Conservation (phyloP, 2,797 vertebrate species). For the Podarcis siculus region DNA sequence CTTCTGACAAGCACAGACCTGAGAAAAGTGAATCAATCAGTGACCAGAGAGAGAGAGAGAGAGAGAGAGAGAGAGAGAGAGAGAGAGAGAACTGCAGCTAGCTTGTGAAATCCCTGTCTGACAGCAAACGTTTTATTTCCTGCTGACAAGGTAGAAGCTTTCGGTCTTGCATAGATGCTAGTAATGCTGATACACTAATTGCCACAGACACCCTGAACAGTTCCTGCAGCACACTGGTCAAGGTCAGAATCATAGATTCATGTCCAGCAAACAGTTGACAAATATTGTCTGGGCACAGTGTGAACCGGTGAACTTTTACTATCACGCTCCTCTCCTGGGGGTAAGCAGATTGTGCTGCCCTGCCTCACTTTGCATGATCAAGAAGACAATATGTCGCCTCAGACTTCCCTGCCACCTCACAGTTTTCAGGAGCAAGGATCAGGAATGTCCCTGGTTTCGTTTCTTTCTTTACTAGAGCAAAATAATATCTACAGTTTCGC, state of each 20-base stretch:
- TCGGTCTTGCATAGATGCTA: background rate
- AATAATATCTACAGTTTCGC: background rate
- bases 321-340: background rate
- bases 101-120: background rate
- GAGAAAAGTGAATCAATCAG: background rate
- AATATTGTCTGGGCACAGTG: background rate
- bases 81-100: background rate
- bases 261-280: background rate
- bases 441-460: background rate
- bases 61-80: too few species aligned
- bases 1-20: conserved; percentile 10
- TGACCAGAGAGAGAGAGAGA: background rate
- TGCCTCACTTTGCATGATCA: background rate
- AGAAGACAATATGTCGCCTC: background rate
- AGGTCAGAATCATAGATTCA: background rate
- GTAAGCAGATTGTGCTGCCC: background rate
- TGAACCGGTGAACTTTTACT: background rate
- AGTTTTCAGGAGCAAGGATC: background rate
- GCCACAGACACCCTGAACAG: background rate
- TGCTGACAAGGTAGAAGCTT: background rate
- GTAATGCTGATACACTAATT: background rate
- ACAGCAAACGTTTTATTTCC: background rate
- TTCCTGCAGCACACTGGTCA: background rate
- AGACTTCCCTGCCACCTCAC: background rate
- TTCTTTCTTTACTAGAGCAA: background rate